These are phyloP conservation scores for Platynereis dumerilii DNA, from an alignment of 2,888 invertebrate genomes.

Conservation along the genomic window DNA sequence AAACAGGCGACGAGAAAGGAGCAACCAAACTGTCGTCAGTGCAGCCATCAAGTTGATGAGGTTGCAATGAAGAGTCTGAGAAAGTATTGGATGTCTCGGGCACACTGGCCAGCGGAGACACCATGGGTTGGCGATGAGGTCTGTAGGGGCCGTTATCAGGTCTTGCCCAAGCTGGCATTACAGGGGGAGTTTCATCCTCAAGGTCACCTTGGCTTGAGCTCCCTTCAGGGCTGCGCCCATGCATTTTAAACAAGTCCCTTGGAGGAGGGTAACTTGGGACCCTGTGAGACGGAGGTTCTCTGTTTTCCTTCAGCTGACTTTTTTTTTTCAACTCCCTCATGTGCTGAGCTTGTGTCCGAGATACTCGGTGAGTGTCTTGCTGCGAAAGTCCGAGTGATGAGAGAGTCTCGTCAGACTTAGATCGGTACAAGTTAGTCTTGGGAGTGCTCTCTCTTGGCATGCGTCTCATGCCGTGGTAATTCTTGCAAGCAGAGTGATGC, in stretches of 20 bases:
- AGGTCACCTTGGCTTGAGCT: no score
- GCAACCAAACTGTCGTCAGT: neutral
- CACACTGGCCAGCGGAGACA: neutral
- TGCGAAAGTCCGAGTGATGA: slow-evolving; percentile 31
- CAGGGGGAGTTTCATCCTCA: no score
- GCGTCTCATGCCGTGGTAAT: slow-evolving; percentile 4
- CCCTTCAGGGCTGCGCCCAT: no score
- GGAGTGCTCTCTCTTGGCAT: slow-evolving; percentile 9
- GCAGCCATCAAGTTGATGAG: slow-evolving; percentile 1
- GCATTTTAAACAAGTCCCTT: no score
- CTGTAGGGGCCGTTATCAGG: neutral
- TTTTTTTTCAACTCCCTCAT: slow-evolving; percentile 5
- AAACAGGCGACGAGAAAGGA: neutral
- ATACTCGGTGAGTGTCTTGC: neutral
- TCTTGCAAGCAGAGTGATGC: slow-evolving; percentile 10
- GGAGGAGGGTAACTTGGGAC: neutral
- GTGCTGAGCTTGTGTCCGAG: slow-evolving; percentile 8
- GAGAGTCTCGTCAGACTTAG: slow-evolving; percentile 37
- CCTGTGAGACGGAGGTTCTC: neutral
- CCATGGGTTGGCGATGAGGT: neutral
- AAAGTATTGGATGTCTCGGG: neutral
- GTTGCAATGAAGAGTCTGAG: neutral
- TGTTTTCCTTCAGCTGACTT: neutral
- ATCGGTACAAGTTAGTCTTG: slow-evolving; percentile 25
- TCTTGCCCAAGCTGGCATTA: no score